Evolutionary conservation across 2,888 invertebrate genomes (phyloP).

Genomic region (Epinotia demarniana): DNA sequence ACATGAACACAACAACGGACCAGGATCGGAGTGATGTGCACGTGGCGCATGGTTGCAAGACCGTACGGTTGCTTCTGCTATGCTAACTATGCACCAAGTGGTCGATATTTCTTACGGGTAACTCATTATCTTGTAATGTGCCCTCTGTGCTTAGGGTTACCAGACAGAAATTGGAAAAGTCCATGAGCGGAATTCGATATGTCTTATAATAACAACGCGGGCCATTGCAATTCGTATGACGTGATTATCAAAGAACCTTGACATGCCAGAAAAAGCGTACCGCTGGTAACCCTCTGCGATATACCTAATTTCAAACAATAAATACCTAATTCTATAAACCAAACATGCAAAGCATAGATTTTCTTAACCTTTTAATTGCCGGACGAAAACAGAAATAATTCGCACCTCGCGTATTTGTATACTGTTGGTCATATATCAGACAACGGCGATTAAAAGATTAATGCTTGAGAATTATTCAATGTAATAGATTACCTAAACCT

Average conservation of each 20-base stretch:
- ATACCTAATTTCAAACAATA: conserved; percentile 14
- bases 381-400: not conserved
- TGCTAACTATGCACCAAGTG: conserved; percentile 46
- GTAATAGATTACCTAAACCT: not conserved
- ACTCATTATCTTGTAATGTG: not conserved
- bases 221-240: not conserved
- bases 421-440: not conserved
- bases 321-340: conserved; percentile 35
- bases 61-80: not conserved
- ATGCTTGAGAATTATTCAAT: conserved; percentile 18
- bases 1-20: conserved; percentile 50
- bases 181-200: not conserved
- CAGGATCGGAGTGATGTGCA: conserved; percentile 44
- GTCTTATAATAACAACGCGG: not conserved
- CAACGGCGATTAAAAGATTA: not conserved
- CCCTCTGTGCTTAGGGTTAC: not conserved
- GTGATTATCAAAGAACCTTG: not conserved
- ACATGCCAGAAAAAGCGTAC: not conserved
- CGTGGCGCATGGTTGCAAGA: conserved; percentile 44
- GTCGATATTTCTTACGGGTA: conserved; percentile 37
- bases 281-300: conserved; percentile 6
- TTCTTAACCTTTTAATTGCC: not conserved
- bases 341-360: conserved; percentile 46
- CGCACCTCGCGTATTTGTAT: too few relatives aligned
- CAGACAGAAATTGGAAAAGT: not conserved